Evolutionary conservation across 2,888 invertebrate species (phyloP).

Genomic region (Agrotis clavis): DNA sequence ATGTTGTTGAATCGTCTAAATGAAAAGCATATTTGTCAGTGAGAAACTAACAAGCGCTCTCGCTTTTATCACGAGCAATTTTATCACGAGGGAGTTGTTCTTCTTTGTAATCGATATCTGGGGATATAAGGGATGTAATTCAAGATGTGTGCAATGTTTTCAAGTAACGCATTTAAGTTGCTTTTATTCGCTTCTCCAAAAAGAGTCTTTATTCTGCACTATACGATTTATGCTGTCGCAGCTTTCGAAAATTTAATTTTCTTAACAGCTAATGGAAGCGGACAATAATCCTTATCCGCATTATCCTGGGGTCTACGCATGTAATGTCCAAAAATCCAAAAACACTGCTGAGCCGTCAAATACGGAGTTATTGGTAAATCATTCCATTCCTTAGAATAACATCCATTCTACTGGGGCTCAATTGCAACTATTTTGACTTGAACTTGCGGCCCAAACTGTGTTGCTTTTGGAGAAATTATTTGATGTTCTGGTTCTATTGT

Average conservation of each 20-base stretch:
- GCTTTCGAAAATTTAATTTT: neutral
- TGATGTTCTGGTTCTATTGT: no score
- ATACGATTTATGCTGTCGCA: neutral
- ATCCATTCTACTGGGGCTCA: no score
- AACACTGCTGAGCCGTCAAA: neutral
- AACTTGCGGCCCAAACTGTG: neutral
- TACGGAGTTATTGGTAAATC: neutral
- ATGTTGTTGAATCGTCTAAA: slow-evolving; percentile 6
- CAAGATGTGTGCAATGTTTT: slow-evolving; percentile 1
- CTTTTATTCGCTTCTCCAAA: neutral
- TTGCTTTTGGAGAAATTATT: neutral
- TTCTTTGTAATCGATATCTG: slow-evolving; percentile 24
- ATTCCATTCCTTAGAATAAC: neutral
- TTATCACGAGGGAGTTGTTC: slow-evolving; percentile 21
- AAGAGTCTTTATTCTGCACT: neutral
- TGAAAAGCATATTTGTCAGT: neutral
- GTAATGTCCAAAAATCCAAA: neutral
- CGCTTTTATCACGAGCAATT: slow-evolving; percentile 21
- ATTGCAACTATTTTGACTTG: neutral
- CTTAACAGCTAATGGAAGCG: neutral
- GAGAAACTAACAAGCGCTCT: slow-evolving; percentile 2
- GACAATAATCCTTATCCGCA: neutral
- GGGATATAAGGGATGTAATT: neutral
- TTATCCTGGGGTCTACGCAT: neutral
- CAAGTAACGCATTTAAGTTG: neutral